Conservation (phyloP, 92 coral and sea anemone genomes). For the Plumapathes pennacea region DNA sequence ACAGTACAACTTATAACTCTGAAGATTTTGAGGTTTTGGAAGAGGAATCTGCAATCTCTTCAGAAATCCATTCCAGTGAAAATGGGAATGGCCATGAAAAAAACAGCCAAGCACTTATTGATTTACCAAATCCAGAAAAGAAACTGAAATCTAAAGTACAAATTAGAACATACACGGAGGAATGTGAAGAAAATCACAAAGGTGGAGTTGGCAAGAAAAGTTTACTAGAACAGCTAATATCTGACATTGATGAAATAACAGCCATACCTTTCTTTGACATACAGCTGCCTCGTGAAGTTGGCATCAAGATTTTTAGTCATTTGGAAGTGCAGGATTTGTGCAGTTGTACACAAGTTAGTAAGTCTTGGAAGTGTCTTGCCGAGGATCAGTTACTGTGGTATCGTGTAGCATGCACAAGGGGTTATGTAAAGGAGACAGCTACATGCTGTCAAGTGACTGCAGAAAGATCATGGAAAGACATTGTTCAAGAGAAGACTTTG, state of each 20-base stretch:
- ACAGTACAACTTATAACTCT: too few species aligned
- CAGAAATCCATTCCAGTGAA: too few species aligned
- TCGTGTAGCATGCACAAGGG: conserved; percentile 43
- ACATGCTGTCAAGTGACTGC: conserved; percentile 22
- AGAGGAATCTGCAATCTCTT: too few species aligned
- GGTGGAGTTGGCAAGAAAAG: conserved; percentile 21
- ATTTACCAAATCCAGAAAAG: conserved; percentile 48
- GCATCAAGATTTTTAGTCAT: conserved; percentile 66
- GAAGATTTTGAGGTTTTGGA: too few species aligned
- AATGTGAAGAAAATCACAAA: conserved; percentile 3
- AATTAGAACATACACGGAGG: neutral
- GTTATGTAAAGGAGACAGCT: conserved; percentile 38
- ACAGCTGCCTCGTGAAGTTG: conserved; percentile 83
- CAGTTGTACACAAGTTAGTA: conserved; percentile 75
- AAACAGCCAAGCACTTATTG: conserved; percentile 21
- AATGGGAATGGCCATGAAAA: too few species aligned
- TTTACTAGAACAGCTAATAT: conserved; percentile 74
- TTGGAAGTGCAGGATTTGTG: conserved; percentile 71
- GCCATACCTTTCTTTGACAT: conserved; percentile 88
- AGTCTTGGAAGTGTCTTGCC: conserved; percentile 77
- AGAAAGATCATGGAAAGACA: conserved; percentile 63
- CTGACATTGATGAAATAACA: conserved; percentile 89
- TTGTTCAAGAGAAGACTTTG: conserved; percentile 48
- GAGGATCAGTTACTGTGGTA: conserved; percentile 89
- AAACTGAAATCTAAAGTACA: conserved; percentile 3